Evolutionary conservation across 2,888 invertebrate species (phyloP).

Genomic region (Pyrochroa serraticornis): DNA sequence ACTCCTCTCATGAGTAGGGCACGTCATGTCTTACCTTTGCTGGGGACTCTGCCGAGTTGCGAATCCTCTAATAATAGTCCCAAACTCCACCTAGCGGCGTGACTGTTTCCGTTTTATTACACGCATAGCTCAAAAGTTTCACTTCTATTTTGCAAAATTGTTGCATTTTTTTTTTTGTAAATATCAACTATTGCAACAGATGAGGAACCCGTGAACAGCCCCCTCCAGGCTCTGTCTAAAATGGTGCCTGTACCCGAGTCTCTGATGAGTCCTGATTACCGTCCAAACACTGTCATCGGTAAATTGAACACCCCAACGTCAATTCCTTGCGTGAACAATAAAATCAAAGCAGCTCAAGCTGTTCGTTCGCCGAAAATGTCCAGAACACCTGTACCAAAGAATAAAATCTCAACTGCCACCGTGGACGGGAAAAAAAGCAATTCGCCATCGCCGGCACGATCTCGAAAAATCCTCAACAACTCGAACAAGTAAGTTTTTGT

Average conservation of each 20-base stretch:
- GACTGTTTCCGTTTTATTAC: no score
- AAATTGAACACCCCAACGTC: conserved; percentile 25
- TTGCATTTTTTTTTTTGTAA: no score
- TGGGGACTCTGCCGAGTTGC: no score
- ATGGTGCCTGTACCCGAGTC: conserved; percentile 89
- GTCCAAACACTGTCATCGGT: conserved; percentile 49
- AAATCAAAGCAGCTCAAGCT: conserved; percentile 24
- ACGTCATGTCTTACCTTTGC: no score
- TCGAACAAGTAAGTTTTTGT: conserved; percentile 9
- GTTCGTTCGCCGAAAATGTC: conserved; percentile 43
- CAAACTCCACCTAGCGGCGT: no score
- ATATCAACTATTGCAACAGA: no score
- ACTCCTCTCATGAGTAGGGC: no score
- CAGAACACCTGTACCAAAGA: conserved; percentile 19
- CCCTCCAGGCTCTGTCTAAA: conserved; percentile 82
- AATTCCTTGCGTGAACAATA: conserved; percentile 2
- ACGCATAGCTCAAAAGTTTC: no score
- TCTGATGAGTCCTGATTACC: conserved; percentile 83
- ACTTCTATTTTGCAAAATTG: no score
- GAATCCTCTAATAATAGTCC: no score
- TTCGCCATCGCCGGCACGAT: conserved; percentile 45
- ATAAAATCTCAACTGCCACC: conserved; percentile 2
- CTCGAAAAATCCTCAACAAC: conserved; percentile 33
- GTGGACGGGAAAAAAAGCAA: conserved; percentile 35
- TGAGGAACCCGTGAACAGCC: conserved; percentile 59